phyloP scores from a whole-genome alignment of 2,113 vertebrate species.

The Elephas maximus region DNA sequence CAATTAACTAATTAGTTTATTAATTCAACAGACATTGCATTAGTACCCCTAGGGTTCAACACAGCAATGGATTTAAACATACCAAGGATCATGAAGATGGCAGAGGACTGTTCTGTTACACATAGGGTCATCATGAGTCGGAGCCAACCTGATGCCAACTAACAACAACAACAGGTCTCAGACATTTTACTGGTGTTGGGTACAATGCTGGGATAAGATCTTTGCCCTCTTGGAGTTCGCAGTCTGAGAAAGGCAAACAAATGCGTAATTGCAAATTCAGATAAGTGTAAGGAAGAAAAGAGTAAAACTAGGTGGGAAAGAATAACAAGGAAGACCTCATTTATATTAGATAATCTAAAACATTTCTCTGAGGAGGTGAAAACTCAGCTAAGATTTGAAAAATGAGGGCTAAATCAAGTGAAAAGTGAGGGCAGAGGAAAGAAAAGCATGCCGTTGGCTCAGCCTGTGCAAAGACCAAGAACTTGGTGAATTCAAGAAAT shows the following conservation, averaged over 20 bases:
- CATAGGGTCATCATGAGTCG: neutral
- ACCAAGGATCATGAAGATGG: neutral
- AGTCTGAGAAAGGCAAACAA: neutral
- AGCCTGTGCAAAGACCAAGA: neutral
- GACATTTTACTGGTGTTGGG: neutral
- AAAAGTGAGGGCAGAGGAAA: neutral
- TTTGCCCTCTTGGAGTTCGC: neutral
- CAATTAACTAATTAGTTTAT: constrained; percentile 18
- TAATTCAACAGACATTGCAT: neutral
- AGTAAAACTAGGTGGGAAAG: neutral
- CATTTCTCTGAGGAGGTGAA: neutral
- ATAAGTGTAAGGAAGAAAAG: neutral
- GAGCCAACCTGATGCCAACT: neutral
- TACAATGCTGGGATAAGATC: neutral
- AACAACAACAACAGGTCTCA: neutral
- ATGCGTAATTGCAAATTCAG: neutral
- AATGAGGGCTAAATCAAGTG: neutral
- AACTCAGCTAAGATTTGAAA: neutral
- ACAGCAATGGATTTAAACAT: neutral
- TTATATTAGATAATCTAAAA: neutral
- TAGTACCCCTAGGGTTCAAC: neutral
- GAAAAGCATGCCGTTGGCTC: neutral
- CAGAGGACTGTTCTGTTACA: neutral
- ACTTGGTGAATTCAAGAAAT: neutral
- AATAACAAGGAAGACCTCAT: neutral